These are phyloP conservation scores for Acridotheres tristis DNA, from an alignment of 2,797 vertebrate species.

Conservation along the genomic window DNA sequence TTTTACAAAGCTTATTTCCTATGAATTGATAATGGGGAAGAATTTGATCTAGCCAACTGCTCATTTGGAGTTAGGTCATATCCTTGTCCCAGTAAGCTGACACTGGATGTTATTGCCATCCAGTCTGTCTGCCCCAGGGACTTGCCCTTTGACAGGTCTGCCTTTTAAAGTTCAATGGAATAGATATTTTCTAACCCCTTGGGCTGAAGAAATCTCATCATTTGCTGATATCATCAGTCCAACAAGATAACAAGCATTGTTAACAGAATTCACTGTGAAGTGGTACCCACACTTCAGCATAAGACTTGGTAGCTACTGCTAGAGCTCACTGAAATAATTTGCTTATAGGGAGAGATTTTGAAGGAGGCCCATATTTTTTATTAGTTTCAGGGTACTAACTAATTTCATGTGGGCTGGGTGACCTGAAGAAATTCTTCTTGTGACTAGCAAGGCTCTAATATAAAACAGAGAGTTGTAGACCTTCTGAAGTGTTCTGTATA, in stretches of 20 bases:
- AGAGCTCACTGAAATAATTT: neutral
- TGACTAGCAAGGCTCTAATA: neutral
- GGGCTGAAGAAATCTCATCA: slow-evolving; percentile 38
- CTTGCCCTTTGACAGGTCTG: slow-evolving; percentile 44
- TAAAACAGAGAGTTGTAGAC: neutral
- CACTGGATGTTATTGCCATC: slow-evolving; percentile 44
- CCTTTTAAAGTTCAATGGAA: slow-evolving; percentile 56
- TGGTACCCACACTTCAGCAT: neutral
- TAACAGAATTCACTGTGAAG: slow-evolving; percentile 24
- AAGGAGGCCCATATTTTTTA: neutral
- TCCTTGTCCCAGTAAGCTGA: slow-evolving; percentile 42
- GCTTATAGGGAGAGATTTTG: neutral
- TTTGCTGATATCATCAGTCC: slow-evolving; percentile 56
- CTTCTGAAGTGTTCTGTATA: neutral
- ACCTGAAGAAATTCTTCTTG: slow-evolving; percentile 16
- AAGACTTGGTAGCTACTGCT: neutral
- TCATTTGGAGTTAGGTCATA: slow-evolving; percentile 39
- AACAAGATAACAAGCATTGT: neutral
- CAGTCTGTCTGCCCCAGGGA: slow-evolving; percentile 13
- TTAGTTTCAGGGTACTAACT: neutral
- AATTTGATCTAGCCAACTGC: slow-evolving; percentile 41
- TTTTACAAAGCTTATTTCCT: slow-evolving; percentile 20
- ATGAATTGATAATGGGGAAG: slow-evolving; percentile 10
- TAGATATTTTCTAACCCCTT: slow-evolving; percentile 32
- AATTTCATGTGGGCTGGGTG: neutral